A percentile compares a stretch with the other conserved stretches of the same genome.
These are phyloP conservation scores for Daubentonia madagascariensis DNA, from an alignment of 2,113 vertebrate genomes.

Conservation along the genomic window DNA sequence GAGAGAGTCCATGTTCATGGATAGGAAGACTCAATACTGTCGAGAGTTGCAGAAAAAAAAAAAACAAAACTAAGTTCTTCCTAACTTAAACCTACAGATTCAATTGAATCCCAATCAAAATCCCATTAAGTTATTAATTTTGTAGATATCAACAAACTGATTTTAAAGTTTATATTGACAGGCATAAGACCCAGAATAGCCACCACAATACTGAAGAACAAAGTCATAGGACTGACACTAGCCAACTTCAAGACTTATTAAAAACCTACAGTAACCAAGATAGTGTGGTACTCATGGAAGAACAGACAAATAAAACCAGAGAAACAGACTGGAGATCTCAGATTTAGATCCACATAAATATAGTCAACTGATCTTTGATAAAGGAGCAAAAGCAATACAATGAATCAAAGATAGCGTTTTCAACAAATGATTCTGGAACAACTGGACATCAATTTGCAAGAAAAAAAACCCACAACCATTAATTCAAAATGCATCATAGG, in stretches of 20 bases:
- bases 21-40: not conserved
- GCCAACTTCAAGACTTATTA: not conserved
- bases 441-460: not conserved
- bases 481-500: not conserved
- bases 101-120: not conserved
- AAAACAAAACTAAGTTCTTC: too few species aligned
- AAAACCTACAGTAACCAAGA: not conserved
- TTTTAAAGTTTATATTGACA: not conserved
- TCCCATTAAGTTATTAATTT: not conserved
- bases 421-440: not conserved
- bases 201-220: not conserved
- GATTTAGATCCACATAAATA: not conserved
- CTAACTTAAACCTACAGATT: not conserved
- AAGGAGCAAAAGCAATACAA: not conserved
- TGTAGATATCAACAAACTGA: not conserved
- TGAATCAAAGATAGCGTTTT: not conserved
- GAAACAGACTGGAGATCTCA: not conserved
- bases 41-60: too few species aligned
- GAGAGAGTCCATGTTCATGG: not conserved
- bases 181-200: not conserved
- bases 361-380: not conserved
- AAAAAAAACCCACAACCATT: not conserved
- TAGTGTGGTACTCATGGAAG: not conserved
- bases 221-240: not conserved
- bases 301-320: not conserved